Conservation (phyloP, 2,888 invertebrate genomes). For the Pheosia tremula region DNA sequence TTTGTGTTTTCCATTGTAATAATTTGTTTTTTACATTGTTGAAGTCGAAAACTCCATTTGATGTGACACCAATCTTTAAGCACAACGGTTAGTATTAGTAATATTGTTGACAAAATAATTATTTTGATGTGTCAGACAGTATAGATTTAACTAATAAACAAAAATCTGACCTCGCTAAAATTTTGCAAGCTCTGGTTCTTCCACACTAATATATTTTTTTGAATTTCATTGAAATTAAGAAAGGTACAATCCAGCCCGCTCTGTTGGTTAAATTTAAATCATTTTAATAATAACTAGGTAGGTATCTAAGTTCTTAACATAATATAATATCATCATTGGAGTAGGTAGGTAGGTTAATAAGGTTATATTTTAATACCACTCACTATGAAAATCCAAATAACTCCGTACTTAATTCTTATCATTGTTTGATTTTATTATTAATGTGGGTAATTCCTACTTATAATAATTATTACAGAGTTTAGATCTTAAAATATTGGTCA, state of each 20-base stretch:
- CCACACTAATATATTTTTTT: constrained; percentile 74
- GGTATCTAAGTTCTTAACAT: background rate
- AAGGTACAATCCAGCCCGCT: constrained; percentile 66
- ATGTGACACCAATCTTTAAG: constrained; percentile 63
- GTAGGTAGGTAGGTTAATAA: no score
- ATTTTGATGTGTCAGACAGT: background rate
- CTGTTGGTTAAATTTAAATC: constrained; percentile 50
- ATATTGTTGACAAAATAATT: background rate
- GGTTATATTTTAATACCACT: constrained; percentile 17
- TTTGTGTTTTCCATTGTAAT: constrained; percentile 78
- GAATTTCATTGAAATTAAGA: constrained; percentile 68
- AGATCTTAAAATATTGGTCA: no score
- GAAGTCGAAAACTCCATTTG: constrained; percentile 75
- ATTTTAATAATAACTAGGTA: background rate
- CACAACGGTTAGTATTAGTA: background rate
- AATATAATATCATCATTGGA: no score
- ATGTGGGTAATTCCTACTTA: no score
- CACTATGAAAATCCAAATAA: constrained; percentile 58
- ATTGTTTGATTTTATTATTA: constrained; percentile 12
- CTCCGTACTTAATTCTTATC: constrained; percentile 52
- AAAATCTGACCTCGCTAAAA: constrained; percentile 64
- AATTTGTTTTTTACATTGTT: constrained; percentile 78
- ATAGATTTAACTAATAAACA: constrained; percentile 8
- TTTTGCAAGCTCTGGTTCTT: constrained; percentile 68
- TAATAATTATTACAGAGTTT: no score